phyloP scores from a whole-genome alignment of 2,797 vertebrate genomes.

The Semotilus atromaculatus region DNA sequence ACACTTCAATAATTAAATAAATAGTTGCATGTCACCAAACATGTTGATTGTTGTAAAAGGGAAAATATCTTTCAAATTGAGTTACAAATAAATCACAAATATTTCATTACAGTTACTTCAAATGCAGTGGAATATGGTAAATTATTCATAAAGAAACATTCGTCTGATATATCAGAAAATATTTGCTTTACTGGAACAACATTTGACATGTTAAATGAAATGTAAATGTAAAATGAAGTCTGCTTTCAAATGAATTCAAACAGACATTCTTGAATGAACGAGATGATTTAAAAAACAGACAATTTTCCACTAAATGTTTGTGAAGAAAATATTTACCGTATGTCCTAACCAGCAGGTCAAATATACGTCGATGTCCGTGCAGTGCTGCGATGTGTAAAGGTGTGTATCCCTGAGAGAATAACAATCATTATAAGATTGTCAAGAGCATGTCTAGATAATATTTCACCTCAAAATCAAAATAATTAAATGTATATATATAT shows the following conservation, averaged over 20 bases:
- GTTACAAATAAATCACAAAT: not conserved
- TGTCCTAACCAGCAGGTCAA: constrained; percentile 75
- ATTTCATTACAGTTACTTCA: not conserved
- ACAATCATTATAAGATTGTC: not conserved
- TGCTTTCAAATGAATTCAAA: not conserved
- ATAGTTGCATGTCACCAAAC: not conserved
- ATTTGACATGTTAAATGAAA: not conserved
- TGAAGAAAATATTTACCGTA: constrained; percentile 71
- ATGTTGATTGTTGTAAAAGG: not conserved
- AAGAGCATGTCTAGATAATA: not conserved
- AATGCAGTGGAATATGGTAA: not conserved
- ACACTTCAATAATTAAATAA: not conserved
- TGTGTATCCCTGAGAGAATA: constrained; percentile 78
- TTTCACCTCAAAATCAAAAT: not conserved
- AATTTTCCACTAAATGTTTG: not conserved
- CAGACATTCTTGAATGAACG: not conserved
- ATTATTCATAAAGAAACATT: not conserved
- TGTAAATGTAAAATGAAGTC: not conserved
- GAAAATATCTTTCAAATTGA: not conserved
- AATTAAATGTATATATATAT: not conserved
- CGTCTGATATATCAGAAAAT: not conserved
- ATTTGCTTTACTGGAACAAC: not conserved
- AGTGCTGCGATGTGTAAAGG: constrained; percentile 83
- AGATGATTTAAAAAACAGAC: not conserved
- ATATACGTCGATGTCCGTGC: constrained; percentile 78